phyloP scores from a whole-genome alignment of 2,888 invertebrate genomes.

The Priapulus caudatus region DNA sequence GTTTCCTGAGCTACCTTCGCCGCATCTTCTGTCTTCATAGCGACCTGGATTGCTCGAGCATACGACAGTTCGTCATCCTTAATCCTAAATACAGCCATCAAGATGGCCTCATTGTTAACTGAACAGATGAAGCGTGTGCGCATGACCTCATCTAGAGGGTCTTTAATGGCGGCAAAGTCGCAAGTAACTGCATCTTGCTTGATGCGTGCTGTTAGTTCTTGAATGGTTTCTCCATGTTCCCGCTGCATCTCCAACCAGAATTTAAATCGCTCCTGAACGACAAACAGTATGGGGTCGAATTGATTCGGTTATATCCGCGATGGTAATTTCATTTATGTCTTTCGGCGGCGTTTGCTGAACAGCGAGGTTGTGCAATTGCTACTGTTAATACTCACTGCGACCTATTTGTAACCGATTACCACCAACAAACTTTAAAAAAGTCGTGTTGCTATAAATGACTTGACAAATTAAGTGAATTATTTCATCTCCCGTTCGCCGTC shows the following conservation, averaged over 20 bases:
- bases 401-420: too few relatives aligned
- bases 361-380: too few relatives aligned
- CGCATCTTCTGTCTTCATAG: slow-evolving; percentile 18
- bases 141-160: slow-evolving; percentile 18
- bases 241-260: slow-evolving; percentile 20
- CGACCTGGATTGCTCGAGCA: too few relatives aligned
- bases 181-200: slow-evolving; percentile 19
- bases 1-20: slow-evolving; percentile 19
- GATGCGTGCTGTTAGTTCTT: slow-evolving; percentile 17
- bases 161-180: slow-evolving; percentile 16
- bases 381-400: too few relatives aligned
- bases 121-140: too few relatives aligned
- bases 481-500: too few relatives aligned
- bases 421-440: too few relatives aligned
- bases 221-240: slow-evolving; percentile 20
- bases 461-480: too few relatives aligned
- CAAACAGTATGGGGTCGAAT: slow-evolving; percentile 17
- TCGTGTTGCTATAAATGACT: too few relatives aligned
- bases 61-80: slow-evolving; percentile 17
- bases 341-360: too few relatives aligned
- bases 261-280: slow-evolving; percentile 17
- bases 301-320: slow-evolving; percentile 14
- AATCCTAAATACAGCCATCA: slow-evolving; percentile 17
- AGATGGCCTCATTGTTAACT: slow-evolving; percentile 19
- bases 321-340: slow-evolving; percentile 11